Evolutionary conservation across 2,797 vertebrate species (phyloP).

Genomic region (Nothura maculosa): DNA sequence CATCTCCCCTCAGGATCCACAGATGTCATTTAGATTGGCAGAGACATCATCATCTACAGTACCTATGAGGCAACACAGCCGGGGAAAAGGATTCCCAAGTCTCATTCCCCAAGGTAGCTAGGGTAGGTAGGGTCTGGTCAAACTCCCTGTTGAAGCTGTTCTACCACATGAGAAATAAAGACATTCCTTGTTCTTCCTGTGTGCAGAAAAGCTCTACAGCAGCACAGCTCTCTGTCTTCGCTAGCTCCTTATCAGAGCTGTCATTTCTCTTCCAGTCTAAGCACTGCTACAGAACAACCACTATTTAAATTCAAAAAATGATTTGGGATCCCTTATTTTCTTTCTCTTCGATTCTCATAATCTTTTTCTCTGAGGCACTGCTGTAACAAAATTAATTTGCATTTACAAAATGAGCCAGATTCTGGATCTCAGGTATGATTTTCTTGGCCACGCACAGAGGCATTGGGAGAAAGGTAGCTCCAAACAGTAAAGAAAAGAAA

Average conservation of each 20-base stretch:
- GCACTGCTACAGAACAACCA: neutral
- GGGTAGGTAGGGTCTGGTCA: neutral
- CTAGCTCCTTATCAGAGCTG: neutral
- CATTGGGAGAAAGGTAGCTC: neutral
- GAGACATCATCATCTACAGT: neutral
- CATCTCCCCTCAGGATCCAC: neutral
- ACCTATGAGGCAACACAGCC: neutral
- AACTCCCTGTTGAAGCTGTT: neutral
- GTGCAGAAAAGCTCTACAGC: neutral
- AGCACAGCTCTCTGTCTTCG: neutral
- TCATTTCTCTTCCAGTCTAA: neutral
- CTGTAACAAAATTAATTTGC: neutral
- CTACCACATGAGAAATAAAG: fast-evolving
- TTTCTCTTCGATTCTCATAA: neutral
- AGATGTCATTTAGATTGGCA: neutral
- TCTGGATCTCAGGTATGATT: neutral
- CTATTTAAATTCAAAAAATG: neutral
- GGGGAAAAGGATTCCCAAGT: neutral
- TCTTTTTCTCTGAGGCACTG: neutral
- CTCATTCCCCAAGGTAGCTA: neutral
- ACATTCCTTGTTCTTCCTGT: neutral
- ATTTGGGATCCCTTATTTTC: neutral
- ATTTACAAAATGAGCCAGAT: neutral
- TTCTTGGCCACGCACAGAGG: neutral
- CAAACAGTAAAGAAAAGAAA: neutral